Evolutionary conservation across 2,888 invertebrate species (phyloP).

Genomic region (Adelognathus sp.): DNA sequence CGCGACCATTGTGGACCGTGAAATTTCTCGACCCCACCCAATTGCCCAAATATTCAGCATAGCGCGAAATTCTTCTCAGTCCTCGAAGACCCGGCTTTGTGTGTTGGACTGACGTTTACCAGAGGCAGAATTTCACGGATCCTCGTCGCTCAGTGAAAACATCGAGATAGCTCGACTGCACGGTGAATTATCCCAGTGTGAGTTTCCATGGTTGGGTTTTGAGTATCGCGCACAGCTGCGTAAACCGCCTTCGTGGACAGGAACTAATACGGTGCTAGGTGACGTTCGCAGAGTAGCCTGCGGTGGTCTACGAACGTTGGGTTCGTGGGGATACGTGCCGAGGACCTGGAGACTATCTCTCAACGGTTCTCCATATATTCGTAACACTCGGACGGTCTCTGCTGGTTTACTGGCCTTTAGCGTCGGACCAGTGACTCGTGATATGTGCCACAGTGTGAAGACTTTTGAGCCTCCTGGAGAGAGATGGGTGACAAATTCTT

Average conservation of each 20-base stretch:
- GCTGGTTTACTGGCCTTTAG: neutral
- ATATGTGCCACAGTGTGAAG: neutral
- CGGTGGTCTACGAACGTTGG: neutral
- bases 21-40: slow-evolving; percentile 15
- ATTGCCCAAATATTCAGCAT: neutral
- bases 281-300: slow-evolving; percentile 3
- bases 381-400: neutral
- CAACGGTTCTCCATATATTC: slow-evolving; percentile 7
- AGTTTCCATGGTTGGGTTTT: neutral
- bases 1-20: slow-evolving; percentile 37
- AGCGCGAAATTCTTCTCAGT: neutral
- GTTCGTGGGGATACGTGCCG: slow-evolving; percentile 13
- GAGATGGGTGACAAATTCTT: too few species aligned
- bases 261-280: slow-evolving; percentile 44
- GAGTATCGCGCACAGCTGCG: slow-evolving; percentile 45
- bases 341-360: slow-evolving; percentile 11
- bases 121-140: neutral
- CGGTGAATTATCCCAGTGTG: neutral
- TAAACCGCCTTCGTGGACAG: slow-evolving; percentile 43
- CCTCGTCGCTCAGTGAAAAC: neutral
- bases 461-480: too few species aligned
- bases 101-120: neutral
- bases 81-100: neutral
- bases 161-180: neutral
- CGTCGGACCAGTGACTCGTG: neutral